A percentile compares a stretch with the other conserved stretches of the same genome.
Evolutionary conservation across 2,113 vertebrate genomes (phyloP).

Genomic region (Phyllostomus hastatus): DNA sequence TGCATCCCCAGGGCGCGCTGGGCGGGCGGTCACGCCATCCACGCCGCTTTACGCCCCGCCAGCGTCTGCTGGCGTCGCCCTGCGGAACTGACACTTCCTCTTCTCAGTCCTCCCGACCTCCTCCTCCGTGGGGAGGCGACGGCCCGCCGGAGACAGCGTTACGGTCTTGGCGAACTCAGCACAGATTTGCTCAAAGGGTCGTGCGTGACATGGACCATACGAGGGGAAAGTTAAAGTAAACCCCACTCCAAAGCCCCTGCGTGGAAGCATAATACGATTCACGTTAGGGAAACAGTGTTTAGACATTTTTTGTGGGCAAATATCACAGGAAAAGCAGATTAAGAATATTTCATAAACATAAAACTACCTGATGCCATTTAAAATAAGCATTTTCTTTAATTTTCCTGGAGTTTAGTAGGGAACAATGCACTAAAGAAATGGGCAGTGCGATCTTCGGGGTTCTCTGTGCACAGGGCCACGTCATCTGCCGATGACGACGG

Average conservation of each 20-base stretch:
- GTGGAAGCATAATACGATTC: background rate
- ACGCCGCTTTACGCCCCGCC: accelerated
- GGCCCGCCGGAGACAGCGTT: too few species aligned
- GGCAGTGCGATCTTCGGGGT: accelerated
- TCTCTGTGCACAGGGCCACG: accelerated
- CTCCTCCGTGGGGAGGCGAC: accelerated
- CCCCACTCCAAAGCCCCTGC: background rate
- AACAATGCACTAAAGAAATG: background rate
- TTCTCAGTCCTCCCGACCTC: accelerated
- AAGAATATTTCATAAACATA: background rate
- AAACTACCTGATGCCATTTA: background rate
- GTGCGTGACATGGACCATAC: accelerated
- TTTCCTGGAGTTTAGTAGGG: background rate
- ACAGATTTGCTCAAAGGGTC: background rate
- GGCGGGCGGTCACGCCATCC: accelerated
- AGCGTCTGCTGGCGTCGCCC: too few species aligned
- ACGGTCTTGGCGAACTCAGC: background rate
- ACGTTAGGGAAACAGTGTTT: background rate
- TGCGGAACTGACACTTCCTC: background rate
- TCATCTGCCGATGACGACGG: background rate
- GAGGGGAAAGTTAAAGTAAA: background rate
- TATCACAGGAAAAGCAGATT: background rate
- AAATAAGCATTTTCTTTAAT: background rate
- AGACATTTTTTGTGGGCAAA: background rate
- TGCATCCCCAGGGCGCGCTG: background rate